Evolutionary conservation across 1,140 invertebrate species (phyloP), one percentile per base, ranked within the genome.

Genomic region (Drosophila lowei): DNA sequence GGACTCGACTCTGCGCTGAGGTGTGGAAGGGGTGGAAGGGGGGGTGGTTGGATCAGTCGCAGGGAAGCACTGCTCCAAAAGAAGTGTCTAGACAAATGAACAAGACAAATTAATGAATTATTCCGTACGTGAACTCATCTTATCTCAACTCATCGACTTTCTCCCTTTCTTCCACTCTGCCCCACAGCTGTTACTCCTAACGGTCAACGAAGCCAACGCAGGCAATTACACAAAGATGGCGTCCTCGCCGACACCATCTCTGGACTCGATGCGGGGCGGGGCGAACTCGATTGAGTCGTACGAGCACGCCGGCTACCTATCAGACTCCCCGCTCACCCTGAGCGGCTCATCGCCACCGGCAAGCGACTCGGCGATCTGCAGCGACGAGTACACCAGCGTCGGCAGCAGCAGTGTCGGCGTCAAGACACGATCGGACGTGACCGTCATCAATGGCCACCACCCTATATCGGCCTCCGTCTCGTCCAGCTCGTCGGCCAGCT

Each of bases 181-280:
- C 1, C 61, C 53, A 25, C 72, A 77, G 74, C 72, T 75, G 72
- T 75, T 75, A 75, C 61, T 67, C 41, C 54, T 75, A 70, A 76
- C 42, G 64, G 72, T 62, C 67, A 62, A 67, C 72, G 72, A 55
- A 59, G 72, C 72, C 72, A 75, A 52, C 38, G 55, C 57, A 62
- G 72, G 55, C 60, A 75, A 56, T 63, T 76, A 75, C 41, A 57
- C 28, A 66, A 79, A 59, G 75, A 88, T 90, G 89, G 91, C 91
- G 75, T 78, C 95, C 92, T 96, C 95, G 91, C 95, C 95, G 91
- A 97, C 97, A 93, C 96, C 96, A 92, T 97, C 96, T 92, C 93
- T 97, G 93, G 96, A 97, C 94, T 97, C 96, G 93, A 93, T 96
- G 92, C 94, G 94, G 90, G 96, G 96, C 94, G 96, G 96, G 94